Evolutionary conservation across 2,797 vertebrate genomes (phyloP).

Genomic region (Alcedo atthis): DNA sequence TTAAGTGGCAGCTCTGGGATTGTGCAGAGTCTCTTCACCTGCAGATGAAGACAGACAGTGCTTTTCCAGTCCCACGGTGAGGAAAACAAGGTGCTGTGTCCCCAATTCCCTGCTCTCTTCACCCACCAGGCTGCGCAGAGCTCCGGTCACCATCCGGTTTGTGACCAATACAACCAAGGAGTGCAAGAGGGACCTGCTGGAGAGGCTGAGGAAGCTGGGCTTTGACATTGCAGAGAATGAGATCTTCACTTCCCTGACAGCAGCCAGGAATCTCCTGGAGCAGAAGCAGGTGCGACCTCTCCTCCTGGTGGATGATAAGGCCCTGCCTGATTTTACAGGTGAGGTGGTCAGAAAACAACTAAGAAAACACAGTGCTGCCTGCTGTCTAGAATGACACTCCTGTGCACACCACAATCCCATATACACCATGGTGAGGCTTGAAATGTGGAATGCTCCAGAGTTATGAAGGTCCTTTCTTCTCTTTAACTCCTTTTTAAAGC

Average conservation of each 20-base stretch:
- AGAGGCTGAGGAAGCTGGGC: constrained; percentile 82
- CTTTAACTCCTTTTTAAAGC: neutral
- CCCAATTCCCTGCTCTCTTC: neutral
- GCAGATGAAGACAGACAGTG: rapidly evolving
- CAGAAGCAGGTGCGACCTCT: constrained; percentile 86
- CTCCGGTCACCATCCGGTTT: constrained; percentile 86
- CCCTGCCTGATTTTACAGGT: constrained; percentile 92
- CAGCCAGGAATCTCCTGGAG: constrained; percentile 89
- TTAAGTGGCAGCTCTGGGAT: neutral
- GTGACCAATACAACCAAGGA: constrained; percentile 98
- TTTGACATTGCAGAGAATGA: constrained; percentile 91
- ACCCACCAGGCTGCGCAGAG: constrained; percentile 81
- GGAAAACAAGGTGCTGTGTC: neutral
- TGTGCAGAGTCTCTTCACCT: neutral
- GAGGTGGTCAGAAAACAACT: neutral
- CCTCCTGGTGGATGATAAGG: constrained; percentile 89
- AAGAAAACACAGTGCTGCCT: rapidly evolving
- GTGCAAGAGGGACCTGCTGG: constrained; percentile 87
- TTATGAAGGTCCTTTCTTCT: neutral
- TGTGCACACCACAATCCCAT: rapidly evolving
- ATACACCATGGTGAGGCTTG: rapidly evolving
- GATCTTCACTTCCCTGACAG: constrained; percentile 95
- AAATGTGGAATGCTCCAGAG: neutral
- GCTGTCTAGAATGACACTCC: neutral
- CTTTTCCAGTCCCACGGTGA: neutral